A percentile compares a stretch with the other conserved stretches of the same genome.
Conservation (phyloP, 1,140 invertebrate species). For the Triops longicaudatus region DNA sequence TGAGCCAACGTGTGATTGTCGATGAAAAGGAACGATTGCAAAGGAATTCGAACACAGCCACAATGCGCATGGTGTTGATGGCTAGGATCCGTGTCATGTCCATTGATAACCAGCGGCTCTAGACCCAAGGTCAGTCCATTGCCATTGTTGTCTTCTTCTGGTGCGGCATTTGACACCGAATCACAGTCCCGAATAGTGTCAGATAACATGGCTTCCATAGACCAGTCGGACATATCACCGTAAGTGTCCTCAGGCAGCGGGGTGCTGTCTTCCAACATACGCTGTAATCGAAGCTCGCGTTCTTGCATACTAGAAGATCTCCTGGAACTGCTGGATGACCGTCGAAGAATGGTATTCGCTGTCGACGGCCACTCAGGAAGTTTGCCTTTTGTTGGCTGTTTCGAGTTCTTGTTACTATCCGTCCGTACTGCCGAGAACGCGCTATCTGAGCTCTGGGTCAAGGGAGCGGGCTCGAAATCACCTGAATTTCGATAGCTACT, state of each 20-base stretch:
- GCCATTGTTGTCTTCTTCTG: conserved; percentile 3
- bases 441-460: not conserved
- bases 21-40: not conserved
- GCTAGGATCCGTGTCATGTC: not conserved
- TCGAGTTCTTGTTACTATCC: not conserved
- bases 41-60: not conserved
- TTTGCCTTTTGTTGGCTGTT: not conserved
- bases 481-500: not conserved
- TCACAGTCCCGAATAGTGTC: conserved; percentile 22
- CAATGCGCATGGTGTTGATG: conserved; percentile 6
- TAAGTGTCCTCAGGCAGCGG: conserved; percentile 6
- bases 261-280: conserved; percentile 19
- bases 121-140: not conserved
- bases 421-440: not conserved
- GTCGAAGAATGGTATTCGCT: not conserved
- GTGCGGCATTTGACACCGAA: not conserved
- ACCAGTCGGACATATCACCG: conserved; percentile 25
- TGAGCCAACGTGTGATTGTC: conserved; percentile 5
- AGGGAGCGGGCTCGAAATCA: not conserved
- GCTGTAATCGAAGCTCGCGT: not conserved
- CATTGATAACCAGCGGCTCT: not conserved
- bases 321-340: conserved; percentile 16
- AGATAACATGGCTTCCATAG: conserved; percentile 27
- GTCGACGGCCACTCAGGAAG: not conserved
- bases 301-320: conserved; percentile 17